Evolutionary conservation across 2,113 vertebrate species (phyloP), one percentile per base, ranked within the genome.

Genomic region (Calyptommatus sinebrachiatus): DNA sequence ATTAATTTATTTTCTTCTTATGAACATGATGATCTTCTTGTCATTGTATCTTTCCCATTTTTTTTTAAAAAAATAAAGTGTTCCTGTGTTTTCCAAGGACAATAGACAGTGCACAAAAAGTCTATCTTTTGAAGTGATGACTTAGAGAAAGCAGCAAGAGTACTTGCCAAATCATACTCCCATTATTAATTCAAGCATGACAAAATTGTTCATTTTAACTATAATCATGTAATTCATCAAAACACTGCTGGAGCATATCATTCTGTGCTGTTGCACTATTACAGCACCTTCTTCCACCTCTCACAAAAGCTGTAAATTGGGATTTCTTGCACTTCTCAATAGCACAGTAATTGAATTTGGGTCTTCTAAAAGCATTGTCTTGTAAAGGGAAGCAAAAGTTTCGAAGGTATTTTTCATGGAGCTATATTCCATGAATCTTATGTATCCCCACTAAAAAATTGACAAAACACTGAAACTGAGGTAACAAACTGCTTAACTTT

Each of bases 171-270:
- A 95, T 95, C 95, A 90, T 84, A 85, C 91, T 88, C 87, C 92
- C 89, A 93, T 94, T 91, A 93, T 94, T 95, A 95, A 95, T 93
- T 94, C 95, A 95, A 95, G 95, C 96, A 89, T 92, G 89, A 95
- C 96, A 94, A 97, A 96, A 96, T 95, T 96, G 94, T 96, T 98
- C 95, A 96, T 97, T 97, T 96, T 96, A 96, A 93, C 92, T 96
- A 94, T 97, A 98, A 98, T 97, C 95, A 95, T 94, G 95, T 95
- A 96, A 97, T 98, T 97, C 95, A 96, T 98, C 97, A 98, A 96
- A 96, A 95, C 88, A 94, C 93, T 93, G 93, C 93, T 93, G 94
- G 93, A 95, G 95, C 95, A 94, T 95, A 93, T 95, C 95, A 92
- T 89, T 93, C 90, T 92, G 92, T 92, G 94, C 93, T 92, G 94